Base-by-base conservation (phyloP, 2,797 vertebrate genomes). In the Enteromius afrohamiltoni region DNA sequence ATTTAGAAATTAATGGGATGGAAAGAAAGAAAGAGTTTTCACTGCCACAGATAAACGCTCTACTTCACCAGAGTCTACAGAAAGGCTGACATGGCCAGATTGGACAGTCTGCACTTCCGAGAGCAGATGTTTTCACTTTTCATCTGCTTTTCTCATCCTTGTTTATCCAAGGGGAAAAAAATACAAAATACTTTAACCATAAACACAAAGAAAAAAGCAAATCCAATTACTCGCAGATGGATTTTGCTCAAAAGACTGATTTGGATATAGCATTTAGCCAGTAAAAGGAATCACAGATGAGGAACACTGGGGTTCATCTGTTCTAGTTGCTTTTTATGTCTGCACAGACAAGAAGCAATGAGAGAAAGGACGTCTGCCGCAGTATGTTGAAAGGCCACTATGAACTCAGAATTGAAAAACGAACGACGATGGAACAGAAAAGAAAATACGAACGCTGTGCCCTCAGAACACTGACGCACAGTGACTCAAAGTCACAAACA, bases 1-100 rank as follows among this genome's bases (percentile, higher is more conserved):
- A 69, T 89, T 80, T 88, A 83, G 83, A 86, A 92, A 85, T 92
- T 93, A 94, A 94, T 94, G 92, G 90, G 90, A 90, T 88, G 91
- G 90, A 94, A 94, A 85, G 78, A 94, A 94, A 85, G 78, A 85
- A 80, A 78, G 83, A 85, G 80, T 86, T 85, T 90, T 31, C 49
- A 85, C 89, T 87, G 82, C 92, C 91, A 90, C 87, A 89, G 86
- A 92, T 86, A 92, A 90, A 91, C 37, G 88, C 90, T 90, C 90
- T 86, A 89, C 89, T 92, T 91, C 89, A 90, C 89, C 87, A 88
- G 86, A 88, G 85, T 73, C 85, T 86, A 78, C 83, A 87, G 85
- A 86, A 88, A 83, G 85, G 91, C 92, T 92, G 91, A 93, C 91
- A 88, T 29, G 40, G 29, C 88, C 82, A 91, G 69, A 90, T 82